Evolutionary conservation across 2,113 vertebrate genomes (phyloP).

Genomic region (Myiagra hebetior): DNA sequence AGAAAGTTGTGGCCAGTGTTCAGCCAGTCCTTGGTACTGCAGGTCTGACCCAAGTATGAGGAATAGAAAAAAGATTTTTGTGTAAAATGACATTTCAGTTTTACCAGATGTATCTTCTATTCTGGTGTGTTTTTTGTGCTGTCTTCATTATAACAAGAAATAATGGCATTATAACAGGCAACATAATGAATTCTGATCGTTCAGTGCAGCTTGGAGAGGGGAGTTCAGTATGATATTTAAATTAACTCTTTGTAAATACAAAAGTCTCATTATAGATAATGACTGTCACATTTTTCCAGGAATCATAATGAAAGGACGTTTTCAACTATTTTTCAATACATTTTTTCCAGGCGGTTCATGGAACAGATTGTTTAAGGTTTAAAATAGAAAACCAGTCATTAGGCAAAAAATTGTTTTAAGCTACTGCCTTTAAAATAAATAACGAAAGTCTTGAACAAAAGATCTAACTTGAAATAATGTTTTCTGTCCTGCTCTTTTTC

Average conservation of each 20-base stretch:
- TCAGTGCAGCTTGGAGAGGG: not conserved
- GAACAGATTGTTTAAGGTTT: not conserved
- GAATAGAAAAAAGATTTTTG: not conserved
- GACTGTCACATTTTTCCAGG: not conserved
- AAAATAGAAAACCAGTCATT: not conserved
- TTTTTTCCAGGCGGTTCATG: not conserved
- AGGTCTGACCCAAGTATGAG: not conserved
- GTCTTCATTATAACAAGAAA: not conserved
- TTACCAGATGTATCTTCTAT: not conserved
- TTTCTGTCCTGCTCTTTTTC: not conserved
- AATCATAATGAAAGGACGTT: constrained; percentile 12
- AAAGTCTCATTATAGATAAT: not conserved
- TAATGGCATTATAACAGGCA: not conserved
- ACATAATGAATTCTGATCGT: not conserved
- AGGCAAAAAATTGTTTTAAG: not conserved
- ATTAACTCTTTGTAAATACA: not conserved
- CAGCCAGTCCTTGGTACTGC: not conserved
- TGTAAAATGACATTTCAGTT: not conserved
- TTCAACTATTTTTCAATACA: not conserved
- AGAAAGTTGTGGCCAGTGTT: not conserved
- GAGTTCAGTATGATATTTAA: not conserved
- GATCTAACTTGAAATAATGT: not conserved
- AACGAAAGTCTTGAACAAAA: not conserved
- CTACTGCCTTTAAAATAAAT: not conserved
- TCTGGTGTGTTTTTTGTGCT: not conserved